These are phyloP conservation scores for Ptychobarbus kaznakovi DNA, from an alignment of 2,797 vertebrate genomes.

Conservation along the genomic window DNA sequence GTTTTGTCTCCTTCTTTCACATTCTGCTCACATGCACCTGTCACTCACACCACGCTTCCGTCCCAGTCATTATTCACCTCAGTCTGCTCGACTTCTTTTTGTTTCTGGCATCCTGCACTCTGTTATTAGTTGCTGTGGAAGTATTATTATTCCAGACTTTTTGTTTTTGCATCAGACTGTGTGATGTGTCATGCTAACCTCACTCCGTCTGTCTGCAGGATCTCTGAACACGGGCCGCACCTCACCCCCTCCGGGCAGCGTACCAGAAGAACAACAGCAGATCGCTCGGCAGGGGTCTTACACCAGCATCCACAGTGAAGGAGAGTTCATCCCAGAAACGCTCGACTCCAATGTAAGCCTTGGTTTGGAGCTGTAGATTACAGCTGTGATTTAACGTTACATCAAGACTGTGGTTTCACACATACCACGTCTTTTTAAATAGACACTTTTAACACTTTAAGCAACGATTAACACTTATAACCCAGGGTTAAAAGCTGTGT, in stretches of 20 bases:
- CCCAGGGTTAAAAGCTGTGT: no score
- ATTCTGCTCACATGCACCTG: slow-evolving; percentile 19
- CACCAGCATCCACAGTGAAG: slow-evolving; percentile 94
- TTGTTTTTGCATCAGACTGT: neutral
- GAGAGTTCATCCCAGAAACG: slow-evolving; percentile 91
- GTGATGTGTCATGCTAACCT: slow-evolving; percentile 7
- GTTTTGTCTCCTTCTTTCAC: slow-evolving; percentile 4
- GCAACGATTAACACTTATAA: neutral
- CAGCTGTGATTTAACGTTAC: neutral
- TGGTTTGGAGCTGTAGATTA: neutral
- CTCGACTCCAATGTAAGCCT: slow-evolving; percentile 84
- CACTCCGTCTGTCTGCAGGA: slow-evolving; percentile 71
- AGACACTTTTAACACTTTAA: neutral
- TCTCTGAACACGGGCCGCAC: slow-evolving; percentile 90
- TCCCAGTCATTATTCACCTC: neutral
- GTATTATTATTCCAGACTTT: slow-evolving; percentile 12
- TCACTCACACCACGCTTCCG: neutral
- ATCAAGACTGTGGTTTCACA: neutral
- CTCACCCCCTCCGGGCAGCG: slow-evolving; percentile 89
- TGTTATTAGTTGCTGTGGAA: slow-evolving; percentile 25
- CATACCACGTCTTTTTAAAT: neutral
- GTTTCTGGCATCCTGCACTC: neutral
- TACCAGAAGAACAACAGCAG: slow-evolving; percentile 94
- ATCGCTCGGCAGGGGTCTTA: slow-evolving; percentile 93
- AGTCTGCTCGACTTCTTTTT: neutral